Evolutionary conservation across 2,113 vertebrate genomes (phyloP).

Genomic region (Hypanus sabinus): DNA sequence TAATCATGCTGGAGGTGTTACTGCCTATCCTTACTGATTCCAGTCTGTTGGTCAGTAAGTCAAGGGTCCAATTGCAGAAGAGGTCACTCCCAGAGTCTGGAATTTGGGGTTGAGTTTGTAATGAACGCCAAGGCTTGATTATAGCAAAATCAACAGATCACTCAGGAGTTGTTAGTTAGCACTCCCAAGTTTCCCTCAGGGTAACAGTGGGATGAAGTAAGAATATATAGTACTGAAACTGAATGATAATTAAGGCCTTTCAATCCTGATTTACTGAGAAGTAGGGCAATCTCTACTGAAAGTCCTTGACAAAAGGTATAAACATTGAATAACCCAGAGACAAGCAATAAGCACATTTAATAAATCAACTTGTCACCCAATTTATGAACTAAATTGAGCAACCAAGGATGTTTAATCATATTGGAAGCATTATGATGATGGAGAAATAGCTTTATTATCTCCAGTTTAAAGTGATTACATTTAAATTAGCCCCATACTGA

Average conservation of each 20-base stretch:
- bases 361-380: not conserved
- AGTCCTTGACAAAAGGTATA: not conserved
- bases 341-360: not conserved
- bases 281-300: not conserved
- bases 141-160: not conserved
- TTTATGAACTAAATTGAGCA: not conserved
- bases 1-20: too few species aligned
- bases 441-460: not conserved
- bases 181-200: not conserved
- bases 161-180: not conserved
- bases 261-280: not conserved
- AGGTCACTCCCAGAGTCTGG: too few species aligned
- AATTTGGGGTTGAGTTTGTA: too few species aligned
- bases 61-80: too few species aligned
- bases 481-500: not conserved
- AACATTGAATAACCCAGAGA: not conserved
- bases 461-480: not conserved
- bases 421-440: not conserved
- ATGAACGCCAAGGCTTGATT: not conserved
- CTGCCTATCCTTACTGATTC: too few species aligned
- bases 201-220: not conserved
- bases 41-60: too few species aligned
- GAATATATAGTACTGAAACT: not conserved
- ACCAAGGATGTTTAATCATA: not conserved
- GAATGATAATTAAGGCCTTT: not conserved